Evolutionary conservation across 2,113 vertebrate species (phyloP), one percentile per base, ranked within the genome.

Genomic region (Gnathonemus longibarbis): DNA sequence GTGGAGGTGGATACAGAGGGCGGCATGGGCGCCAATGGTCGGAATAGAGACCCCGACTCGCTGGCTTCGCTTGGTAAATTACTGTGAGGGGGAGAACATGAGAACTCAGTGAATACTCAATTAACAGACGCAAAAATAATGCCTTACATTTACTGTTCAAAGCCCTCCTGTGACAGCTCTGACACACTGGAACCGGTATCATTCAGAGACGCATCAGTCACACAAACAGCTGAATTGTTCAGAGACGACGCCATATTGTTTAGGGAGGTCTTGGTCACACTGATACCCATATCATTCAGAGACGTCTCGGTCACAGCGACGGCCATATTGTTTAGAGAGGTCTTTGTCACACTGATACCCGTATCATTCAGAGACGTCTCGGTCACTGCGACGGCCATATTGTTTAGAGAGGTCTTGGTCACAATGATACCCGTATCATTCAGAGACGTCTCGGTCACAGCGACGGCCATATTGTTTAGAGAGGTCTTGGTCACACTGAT

Each of bases 11-110:
- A 95, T 87, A 97, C 92, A 91, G 96, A 93, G 80, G 96, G 91
- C 91, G 96, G 90, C 94, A 96, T 93, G 85, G 97, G 93, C 89
- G 96, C 95, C 0, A 93, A 94, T 62, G 94, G 93, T 1, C 94
- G 93, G 80, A 94, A 93, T 8, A 1, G 90, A 91, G 91, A 92
- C 93, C 2, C 92, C 91, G 88, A 94, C 91, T 91, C 56, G 2
- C 88, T 94, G 92, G 93, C 90, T 94, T 15, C 83, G 8, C 83
- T 45, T 48, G 83, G 45, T 11, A 48, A 84, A 48, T n/a, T 46
- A 10, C 42, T 84, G 45, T n/a, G 19, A 84, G 83, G 83, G 39
- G 24, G 3, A 4, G 42, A 84, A n/a, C 2, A 46, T 5, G 24
- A 42, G 39, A n/a, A 84, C 6, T 3, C 42, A 48, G 4, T 24